These are phyloP conservation scores for Arnoldichthys spilopterus DNA, from an alignment of 2,797 vertebrate genomes.

Conservation along the genomic window DNA sequence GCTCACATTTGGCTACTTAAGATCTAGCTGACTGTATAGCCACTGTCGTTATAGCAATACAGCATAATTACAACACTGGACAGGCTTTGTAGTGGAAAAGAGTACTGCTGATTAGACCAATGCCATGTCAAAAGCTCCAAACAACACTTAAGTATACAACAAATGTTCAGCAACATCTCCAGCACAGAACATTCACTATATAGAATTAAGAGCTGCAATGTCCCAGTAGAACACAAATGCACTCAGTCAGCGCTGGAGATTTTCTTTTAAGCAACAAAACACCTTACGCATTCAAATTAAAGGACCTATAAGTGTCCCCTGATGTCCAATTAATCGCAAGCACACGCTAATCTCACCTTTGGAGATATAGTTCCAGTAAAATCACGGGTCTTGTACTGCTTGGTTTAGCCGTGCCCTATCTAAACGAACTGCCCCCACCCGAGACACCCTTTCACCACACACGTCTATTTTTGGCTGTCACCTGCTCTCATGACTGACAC, in stretches of 20 bases:
- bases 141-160: neutral
- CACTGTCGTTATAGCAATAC: neutral
- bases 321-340: conserved; percentile 28
- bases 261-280: neutral
- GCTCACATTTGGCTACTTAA: neutral
- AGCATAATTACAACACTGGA: neutral
- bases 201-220: neutral
- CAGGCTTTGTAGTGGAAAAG: neutral
- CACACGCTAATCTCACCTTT: conserved; percentile 58
- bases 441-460: conserved; percentile 37
- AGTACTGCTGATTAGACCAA: neutral
- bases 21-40: neutral
- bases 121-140: neutral
- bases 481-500: conserved; percentile 78
- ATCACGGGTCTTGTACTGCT: conserved; percentile 45
- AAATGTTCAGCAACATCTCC: neutral
- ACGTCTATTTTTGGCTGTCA: conserved; percentile 87
- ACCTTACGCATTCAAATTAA: neutral
- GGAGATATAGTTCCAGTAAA: conserved; percentile 55
- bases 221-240: neutral
- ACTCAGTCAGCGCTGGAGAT: neutral
- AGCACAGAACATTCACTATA: neutral
- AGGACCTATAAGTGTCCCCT: neutral
- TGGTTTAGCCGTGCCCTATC: conserved; percentile 42
- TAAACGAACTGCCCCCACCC: conserved; percentile 26